phyloP scores from a whole-genome alignment of 2,797 vertebrate species.

The Loriculus beryllinus region DNA sequence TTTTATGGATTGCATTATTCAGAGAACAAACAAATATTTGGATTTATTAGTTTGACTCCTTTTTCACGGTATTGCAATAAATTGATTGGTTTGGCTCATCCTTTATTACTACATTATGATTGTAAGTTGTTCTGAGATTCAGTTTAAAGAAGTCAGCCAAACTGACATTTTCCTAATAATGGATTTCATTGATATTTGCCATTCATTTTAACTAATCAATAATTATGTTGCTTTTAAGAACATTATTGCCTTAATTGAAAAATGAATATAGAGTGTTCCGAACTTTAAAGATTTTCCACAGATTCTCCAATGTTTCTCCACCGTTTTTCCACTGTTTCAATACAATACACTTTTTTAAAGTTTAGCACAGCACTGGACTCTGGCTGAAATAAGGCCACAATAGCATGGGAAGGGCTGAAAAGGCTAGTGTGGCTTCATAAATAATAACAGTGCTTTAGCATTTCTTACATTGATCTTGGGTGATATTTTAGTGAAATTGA shows the following conservation, averaged over 20 bases:
- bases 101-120: background rate
- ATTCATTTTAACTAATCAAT: background rate
- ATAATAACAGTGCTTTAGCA: background rate
- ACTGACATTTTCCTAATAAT: background rate
- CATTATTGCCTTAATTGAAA: background rate
- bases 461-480: background rate
- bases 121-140: background rate
- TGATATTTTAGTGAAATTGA: background rate
- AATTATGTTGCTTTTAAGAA: background rate
- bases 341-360: background rate
- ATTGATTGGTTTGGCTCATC: background rate
- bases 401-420: background rate
- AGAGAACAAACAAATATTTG: background rate
- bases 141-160: background rate
- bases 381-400: background rate
- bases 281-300: background rate
- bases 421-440: background rate
- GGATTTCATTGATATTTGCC: background rate
- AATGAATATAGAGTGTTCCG: background rate
- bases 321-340: background rate
- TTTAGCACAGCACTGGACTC: background rate
- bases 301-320: background rate
- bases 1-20: background rate
- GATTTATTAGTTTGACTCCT: background rate
- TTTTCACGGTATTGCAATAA: background rate